Evolutionary conservation across 1,140 invertebrate genomes (phyloP).

Genomic region (Ganaspis sp.): DNA sequence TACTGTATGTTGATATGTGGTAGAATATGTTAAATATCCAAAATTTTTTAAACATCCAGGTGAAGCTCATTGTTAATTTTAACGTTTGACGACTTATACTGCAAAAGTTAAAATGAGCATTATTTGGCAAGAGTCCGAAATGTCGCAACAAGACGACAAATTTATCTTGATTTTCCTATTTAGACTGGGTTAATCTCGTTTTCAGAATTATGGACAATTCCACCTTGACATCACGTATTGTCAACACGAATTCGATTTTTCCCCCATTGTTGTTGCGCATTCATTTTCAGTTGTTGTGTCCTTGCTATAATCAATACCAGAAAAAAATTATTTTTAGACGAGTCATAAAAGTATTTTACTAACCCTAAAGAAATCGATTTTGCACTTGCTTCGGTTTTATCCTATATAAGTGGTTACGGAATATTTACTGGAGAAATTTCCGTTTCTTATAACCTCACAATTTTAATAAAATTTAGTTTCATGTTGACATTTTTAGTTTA

Average conservation of each 20-base stretch:
- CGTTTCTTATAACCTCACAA: too few relatives aligned
- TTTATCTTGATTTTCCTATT: slow-evolving; percentile 23
- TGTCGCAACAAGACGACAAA: slow-evolving; percentile 9
- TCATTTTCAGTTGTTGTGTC: neutral
- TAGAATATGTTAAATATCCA: neutral
- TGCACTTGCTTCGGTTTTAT: neutral
- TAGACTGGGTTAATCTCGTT: slow-evolving; percentile 4
- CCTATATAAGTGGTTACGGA: too few relatives aligned
- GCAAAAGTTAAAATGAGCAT: slow-evolving; percentile 11
- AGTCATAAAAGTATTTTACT: neutral
- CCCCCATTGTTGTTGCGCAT: neutral
- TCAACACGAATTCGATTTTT: neutral
- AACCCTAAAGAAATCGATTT: neutral
- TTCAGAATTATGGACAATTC: neutral
- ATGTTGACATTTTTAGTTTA: too few relatives aligned
- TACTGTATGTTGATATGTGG: too few relatives aligned
- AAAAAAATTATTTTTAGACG: slow-evolving; percentile 16
- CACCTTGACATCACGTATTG: neutral
- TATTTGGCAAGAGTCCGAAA: slow-evolving; percentile 22
- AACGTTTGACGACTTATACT: slow-evolving; percentile 3
- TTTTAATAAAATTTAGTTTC: too few relatives aligned
- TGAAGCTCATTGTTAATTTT: neutral
- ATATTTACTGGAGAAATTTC: too few relatives aligned
- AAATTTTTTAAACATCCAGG: neutral
- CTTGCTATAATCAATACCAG: neutral